Conservation (phyloP, 2,888 invertebrate genomes). For the Drosophila barbarae region DNA sequence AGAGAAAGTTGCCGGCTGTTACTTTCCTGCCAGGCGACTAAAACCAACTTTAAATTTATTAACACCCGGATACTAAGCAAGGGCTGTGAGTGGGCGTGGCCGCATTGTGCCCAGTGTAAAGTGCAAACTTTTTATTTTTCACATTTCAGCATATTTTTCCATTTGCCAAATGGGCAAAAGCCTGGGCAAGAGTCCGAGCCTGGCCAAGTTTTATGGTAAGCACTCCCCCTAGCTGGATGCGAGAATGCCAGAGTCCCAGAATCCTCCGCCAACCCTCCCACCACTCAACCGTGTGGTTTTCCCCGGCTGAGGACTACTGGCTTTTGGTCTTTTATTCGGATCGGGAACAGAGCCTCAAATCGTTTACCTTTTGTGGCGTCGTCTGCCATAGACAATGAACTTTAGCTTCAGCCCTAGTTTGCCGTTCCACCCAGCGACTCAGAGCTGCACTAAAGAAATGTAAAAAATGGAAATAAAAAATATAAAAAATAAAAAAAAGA, state of each 20-base stretch:
- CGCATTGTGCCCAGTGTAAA: slow-evolving; percentile 53
- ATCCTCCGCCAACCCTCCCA: not conserved
- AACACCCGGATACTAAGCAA: slow-evolving; percentile 57
- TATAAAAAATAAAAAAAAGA: not conserved
- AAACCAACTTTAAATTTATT: slow-evolving; percentile 71
- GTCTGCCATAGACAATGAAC: slow-evolving; percentile 60
- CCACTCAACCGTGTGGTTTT: slow-evolving; percentile 23
- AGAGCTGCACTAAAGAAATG: not conserved
- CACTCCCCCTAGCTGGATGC: slow-evolving; percentile 28
- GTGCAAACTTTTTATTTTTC: slow-evolving; percentile 52
- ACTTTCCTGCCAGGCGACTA: slow-evolving; percentile 44
- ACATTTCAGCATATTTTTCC: slow-evolving; percentile 56
- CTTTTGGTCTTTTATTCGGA: slow-evolving; percentile 47
- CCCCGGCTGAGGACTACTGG: slow-evolving; percentile 29
- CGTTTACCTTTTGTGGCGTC: slow-evolving; percentile 61
- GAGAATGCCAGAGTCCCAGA: slow-evolving; percentile 1
- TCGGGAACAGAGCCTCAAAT: slow-evolving; percentile 44
- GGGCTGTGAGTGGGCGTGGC: slow-evolving; percentile 29
- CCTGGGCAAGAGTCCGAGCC: slow-evolving; percentile 26
- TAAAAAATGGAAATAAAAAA: not conserved
- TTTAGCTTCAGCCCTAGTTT: slow-evolving; percentile 24
- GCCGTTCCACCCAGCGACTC: slow-evolving; percentile 6
- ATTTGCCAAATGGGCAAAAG: slow-evolving; percentile 45
- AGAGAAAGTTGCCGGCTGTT: slow-evolving; percentile 38
- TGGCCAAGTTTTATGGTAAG: slow-evolving; percentile 59